Base-by-base conservation (phyloP, 2,888 invertebrate species). In the Hyposoter didymator region DNA sequence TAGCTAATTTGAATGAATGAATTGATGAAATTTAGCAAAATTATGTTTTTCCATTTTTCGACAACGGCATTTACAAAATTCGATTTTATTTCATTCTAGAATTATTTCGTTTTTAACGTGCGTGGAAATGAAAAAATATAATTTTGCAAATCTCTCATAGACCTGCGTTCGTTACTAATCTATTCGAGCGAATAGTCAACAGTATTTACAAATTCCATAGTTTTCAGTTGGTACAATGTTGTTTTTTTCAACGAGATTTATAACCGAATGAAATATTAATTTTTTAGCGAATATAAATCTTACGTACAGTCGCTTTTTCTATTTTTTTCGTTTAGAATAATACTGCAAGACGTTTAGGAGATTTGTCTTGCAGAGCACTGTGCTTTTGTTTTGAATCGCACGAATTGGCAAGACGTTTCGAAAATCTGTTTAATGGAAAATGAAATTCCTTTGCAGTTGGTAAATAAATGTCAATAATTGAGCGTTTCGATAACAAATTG, bases 151-250 rank as follows among this genome's bases (percentile, higher is more conserved):
- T 69, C 69, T 17, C 32, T 55, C 32, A 66, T 82, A 28, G 55
- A 72, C 47, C 35, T 10, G 72, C 72, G 49, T 22, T 82, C 39
- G 28, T 72, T 82, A 59, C 28, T 22, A 32, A 84, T 78, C 66
- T 72, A 84, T 73, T 78, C 55, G 74, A 59, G 64, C 73, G 69
- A 82, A 84, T 70, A 81, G 62, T 87, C 82, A 89, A 89, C 88
- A 86, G 86, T 89, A 89, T 89, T 87, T 89, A 89, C 89, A 89
- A 78, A 39, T 88, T 86, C 55, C 45, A 85, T 86, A 66, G 47
- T 17, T 74, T 82, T 52, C 35, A 32, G 72, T 81, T 28, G 70
- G 28, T 49, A n/a, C 28, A 28, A 78, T 82, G 39, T 39, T 39
- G 0, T 45, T 59, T 19, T 28, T 52, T 64, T 64, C 49, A 47